phyloP scores from a whole-genome alignment of 2,797 vertebrate species.

The Rhinatrema bivittatum region DNA sequence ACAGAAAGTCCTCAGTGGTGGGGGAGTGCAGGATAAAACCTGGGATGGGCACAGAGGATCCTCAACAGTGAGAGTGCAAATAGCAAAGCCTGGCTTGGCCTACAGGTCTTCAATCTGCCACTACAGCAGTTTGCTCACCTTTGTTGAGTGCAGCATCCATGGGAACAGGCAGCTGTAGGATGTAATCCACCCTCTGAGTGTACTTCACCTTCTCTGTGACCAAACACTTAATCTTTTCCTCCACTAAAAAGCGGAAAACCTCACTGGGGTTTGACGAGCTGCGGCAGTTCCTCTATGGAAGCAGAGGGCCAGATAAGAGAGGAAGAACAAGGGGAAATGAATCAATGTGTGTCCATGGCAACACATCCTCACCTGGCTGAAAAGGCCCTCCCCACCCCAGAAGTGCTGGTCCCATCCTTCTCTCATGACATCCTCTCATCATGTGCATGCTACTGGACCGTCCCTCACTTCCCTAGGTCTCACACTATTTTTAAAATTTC shows the following conservation, averaged over 20 bases:
- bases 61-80: no score
- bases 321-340: not conserved
- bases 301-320: not conserved
- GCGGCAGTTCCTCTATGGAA: slow-evolving; percentile 87
- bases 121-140: no score
- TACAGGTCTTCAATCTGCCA: no score
- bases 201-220: slow-evolving; percentile 96
- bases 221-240: slow-evolving; percentile 94
- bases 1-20: no score
- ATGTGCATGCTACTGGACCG: no score
- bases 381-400: no score
- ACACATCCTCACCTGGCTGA: accelerated
- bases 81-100: no score
- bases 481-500: no score
- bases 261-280: slow-evolving; percentile 91
- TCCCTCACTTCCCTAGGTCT: no score
- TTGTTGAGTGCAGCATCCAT: slow-evolving; percentile 96
- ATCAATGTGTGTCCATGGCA: not conserved
- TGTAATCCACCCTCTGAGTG: slow-evolving; percentile 96
- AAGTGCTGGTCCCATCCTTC: not conserved
- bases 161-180: slow-evolving; percentile 91
- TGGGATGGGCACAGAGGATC: no score
- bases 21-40: no score
- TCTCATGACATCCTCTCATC: no score
- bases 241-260: slow-evolving; percentile 93